Evolutionary conservation across 1,140 invertebrate species (phyloP).

Genomic region (Tetragonula clypearis): DNA sequence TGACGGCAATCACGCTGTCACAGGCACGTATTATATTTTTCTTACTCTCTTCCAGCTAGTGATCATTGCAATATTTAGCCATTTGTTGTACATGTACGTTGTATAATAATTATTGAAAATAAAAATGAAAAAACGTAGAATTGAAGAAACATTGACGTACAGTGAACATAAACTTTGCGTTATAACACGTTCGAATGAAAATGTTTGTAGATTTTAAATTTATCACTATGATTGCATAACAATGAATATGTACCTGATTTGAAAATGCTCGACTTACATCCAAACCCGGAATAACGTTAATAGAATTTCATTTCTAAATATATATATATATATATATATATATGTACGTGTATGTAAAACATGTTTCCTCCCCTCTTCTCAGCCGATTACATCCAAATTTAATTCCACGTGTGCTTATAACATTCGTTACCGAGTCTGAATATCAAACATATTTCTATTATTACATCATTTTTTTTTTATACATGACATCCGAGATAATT

Average conservation of each 20-base stretch:
- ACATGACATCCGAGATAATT: too few relatives aligned
- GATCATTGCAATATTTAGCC: not conserved
- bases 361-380: not conserved
- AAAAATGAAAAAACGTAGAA: not conserved
- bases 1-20: conserved; percentile 1
- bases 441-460: not conserved
- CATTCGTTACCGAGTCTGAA: not conserved
- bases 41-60: not conserved
- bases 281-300: not conserved
- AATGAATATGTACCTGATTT: not conserved
- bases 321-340: too few relatives aligned
- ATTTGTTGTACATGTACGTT: not conserved
- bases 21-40: not conserved
- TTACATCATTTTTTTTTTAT: not conserved
- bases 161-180: not conserved
- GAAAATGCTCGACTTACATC: not conserved
- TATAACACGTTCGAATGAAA: not conserved
- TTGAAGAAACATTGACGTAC: not conserved
- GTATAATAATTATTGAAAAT: not conserved
- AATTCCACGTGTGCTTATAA: conserved; percentile 24
- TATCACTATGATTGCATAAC: not conserved
- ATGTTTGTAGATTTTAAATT: not conserved
- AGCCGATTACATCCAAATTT: not conserved
- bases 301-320: conserved; percentile 5
- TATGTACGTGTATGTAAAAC: not conserved